Base-by-base conservation (phyloP, 2,888 invertebrate species). In the Leptogaster cylindrica region DNA sequence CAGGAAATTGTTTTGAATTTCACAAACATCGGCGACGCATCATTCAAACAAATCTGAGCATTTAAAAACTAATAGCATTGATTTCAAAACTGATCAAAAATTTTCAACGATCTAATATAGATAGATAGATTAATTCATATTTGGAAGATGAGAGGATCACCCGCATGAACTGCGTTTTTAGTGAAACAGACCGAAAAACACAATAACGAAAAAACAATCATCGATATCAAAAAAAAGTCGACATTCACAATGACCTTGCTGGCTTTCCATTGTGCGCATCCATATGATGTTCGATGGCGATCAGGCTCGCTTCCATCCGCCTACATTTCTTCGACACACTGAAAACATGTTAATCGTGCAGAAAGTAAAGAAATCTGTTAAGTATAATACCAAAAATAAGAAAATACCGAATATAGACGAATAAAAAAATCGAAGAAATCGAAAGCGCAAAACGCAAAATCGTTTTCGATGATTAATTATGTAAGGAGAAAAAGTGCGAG, bases 361-460 rank as follows among this genome's bases (percentile, higher is more conserved):
- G 52, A 52, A 52, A 52, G 52, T 52, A 33, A 52, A 52, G 52
- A 52, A 52, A 52, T 52, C 33, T 52, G 31, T 33, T 33, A 52
- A 50, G 33, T 33, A 52, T 33, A 18, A 52, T 52, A 18, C 52
- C n/a, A 52, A 52, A 28, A 52, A 52, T 18, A 31, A 27, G 31
- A 52, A 52, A 52, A 52, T 31, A 33, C 31, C 20, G 52, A 10
- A 52, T n/a, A n/a, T n/a, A n/a, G 33, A 52, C 31, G 52, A 52
- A 31, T 12, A 36, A 52, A 52, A 52, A 52, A 52, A 18, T 14
- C 33, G 52, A 31, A 52, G 52, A 52, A 52, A 52, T 52, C 52
- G 52, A 52, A 52, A 52, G 52, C 52, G 52, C 52, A 31, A 52
- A 52, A 52, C 52, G 52, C 52, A 52, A 52, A 52, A 52, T 52